These are phyloP conservation scores for Ormyrus thymus DNA, from an alignment of 2,888 invertebrate genomes.

Conservation along the genomic window DNA sequence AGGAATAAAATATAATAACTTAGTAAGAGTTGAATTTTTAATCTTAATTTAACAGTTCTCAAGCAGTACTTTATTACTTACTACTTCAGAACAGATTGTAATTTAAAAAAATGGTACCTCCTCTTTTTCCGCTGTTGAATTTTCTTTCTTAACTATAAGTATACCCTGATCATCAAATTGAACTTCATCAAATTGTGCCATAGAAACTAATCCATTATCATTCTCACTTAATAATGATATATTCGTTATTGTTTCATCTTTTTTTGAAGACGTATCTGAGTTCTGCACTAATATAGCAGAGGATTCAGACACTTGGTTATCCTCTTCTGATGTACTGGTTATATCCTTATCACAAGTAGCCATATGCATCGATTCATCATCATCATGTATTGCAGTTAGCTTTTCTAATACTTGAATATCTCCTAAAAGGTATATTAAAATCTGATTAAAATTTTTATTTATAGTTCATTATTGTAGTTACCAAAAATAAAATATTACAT, in stretches of 20 bases:
- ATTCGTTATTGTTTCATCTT: conserved; percentile 62
- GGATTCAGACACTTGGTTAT: conserved; percentile 23
- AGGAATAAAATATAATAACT: conserved; percentile 1
- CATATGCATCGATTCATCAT: conserved; percentile 42
- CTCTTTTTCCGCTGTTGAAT: conserved; percentile 31
- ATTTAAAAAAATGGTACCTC: conserved; percentile 21
- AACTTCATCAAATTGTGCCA: conserved; percentile 63
- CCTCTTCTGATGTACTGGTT: not conserved
- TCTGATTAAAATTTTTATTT: conserved; percentile 12
- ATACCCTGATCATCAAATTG: conserved; percentile 63
- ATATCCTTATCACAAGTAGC: conserved; percentile 16
- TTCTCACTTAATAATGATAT: conserved; percentile 62
- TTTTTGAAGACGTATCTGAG: conserved; percentile 21
- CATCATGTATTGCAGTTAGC: conserved; percentile 54
- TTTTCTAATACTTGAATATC: conserved; percentile 67
- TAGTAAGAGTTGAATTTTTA: not conserved
- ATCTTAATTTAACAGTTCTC: not conserved
- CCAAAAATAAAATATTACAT: conserved; percentile 44
- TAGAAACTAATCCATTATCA: conserved; percentile 61
- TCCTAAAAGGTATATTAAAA: conserved; percentile 58
- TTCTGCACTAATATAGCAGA: conserved; percentile 15
- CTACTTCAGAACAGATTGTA: not conserved
- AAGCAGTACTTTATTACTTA: not conserved
- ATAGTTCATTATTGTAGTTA: not conserved
- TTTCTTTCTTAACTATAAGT: conserved; percentile 67